Conservation (phyloP, 2,888 invertebrate species). For the Drosophila mulleri region DNA sequence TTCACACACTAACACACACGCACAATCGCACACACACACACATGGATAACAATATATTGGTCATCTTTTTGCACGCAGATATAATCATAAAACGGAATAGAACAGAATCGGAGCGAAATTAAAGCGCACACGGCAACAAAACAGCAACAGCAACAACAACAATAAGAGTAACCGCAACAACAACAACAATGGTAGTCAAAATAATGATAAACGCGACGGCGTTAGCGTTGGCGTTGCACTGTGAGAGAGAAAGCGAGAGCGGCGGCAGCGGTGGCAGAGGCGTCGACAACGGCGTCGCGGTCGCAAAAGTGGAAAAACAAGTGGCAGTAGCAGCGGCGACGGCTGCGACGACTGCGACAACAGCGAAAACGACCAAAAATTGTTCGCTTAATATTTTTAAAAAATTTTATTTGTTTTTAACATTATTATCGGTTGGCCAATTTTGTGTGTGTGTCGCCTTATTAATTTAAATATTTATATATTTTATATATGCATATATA, state of each 20-base stretch:
- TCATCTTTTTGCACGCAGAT: conserved; percentile 19
- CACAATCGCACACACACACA: conserved; percentile 6
- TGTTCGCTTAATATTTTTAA: conserved; percentile 27
- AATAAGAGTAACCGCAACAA: conserved; percentile 22
- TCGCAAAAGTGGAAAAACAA: conserved; percentile 68
- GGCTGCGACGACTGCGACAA: conserved; percentile 9
- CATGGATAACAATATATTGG: conserved; percentile 21
- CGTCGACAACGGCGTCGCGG: conserved; percentile 35
- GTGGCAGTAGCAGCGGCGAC: conserved; percentile 48
- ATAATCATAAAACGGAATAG: conserved; percentile 30
- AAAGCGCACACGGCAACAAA: conserved; percentile 18
- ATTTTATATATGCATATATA: conserved; percentile 18
- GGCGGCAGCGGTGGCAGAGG: conserved; percentile 26
- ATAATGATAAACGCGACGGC: conserved; percentile 53
- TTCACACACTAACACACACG: conserved; percentile 11
- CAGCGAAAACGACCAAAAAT: conserved; percentile 24
- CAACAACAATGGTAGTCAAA: conserved; percentile 23
- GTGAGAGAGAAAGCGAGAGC: conserved; percentile 65
- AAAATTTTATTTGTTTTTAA: conserved; percentile 12
- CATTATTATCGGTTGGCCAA: conserved; percentile 16
- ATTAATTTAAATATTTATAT: conserved; percentile 30
- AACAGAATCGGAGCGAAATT: conserved; percentile 38
- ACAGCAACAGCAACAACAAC: conserved; percentile 8
- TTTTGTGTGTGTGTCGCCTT: conserved; percentile 31
- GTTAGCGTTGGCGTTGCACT: conserved; percentile 48